phyloP scores from a whole-genome alignment of 2,113 vertebrate species.

The Megalops atlanticus region DNA sequence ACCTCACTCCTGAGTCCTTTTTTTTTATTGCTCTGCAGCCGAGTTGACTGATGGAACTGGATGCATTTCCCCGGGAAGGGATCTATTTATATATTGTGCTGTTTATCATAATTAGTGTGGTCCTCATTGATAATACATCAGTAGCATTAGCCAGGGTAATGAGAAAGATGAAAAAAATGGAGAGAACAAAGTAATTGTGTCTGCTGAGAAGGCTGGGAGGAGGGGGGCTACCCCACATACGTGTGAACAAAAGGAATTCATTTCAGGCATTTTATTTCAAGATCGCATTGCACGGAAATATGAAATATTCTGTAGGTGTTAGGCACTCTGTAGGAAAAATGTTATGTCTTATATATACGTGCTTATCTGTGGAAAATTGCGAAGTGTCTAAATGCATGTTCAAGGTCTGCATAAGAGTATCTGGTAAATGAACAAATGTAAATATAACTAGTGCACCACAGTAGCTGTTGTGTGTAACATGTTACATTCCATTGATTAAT shows the following conservation, averaged over 20 bases:
- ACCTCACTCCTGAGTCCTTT: constrained; percentile 50
- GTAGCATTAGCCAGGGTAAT: constrained; percentile 13
- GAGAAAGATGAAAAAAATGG: constrained; percentile 22
- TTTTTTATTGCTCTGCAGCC: constrained; percentile 29
- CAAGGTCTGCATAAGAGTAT: not conserved
- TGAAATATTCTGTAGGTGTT: not conserved
- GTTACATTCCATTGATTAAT: too few relatives aligned
- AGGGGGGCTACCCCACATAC: not conserved
- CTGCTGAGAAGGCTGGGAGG: constrained; percentile 27
- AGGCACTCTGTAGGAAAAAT: constrained; percentile 5
- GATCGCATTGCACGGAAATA: constrained; percentile 7
- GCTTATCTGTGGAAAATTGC: not conserved
- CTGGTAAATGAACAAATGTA: too few relatives aligned
- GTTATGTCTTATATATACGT: not conserved
- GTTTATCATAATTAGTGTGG: constrained; percentile 12
- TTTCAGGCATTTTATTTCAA: constrained; percentile 9
- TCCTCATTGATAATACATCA: constrained; percentile 13
- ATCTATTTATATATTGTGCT: constrained; percentile 9
- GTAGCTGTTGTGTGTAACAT: too few relatives aligned
- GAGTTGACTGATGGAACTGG: constrained; percentile 19
- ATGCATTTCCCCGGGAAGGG: constrained; percentile 14
- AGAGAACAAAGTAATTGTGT: constrained; percentile 22
- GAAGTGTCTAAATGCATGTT: not conserved
- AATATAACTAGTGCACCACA: too few relatives aligned
- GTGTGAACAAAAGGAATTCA: constrained; percentile 32